Conservation (phyloP, 2,797 vertebrate species). For the Phalloptychus januarius region DNA sequence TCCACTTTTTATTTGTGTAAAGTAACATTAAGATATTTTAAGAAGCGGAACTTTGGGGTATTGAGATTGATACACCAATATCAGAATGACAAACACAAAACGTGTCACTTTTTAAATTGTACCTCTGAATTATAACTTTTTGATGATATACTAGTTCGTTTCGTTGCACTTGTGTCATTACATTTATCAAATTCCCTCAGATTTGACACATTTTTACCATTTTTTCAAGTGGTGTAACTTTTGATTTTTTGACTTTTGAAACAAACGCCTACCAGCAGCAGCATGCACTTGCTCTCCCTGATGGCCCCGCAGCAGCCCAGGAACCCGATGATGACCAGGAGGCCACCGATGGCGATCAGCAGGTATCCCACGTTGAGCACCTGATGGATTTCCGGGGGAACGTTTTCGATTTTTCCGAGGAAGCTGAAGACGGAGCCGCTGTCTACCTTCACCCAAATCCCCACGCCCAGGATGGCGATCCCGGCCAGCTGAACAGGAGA, state of each 20-base stretch:
- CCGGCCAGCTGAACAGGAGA: constrained; percentile 78
- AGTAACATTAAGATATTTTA: neutral
- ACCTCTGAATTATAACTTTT: neutral
- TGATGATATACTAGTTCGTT: neutral
- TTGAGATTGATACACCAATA: neutral
- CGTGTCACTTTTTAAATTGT: neutral
- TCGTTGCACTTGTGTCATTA: neutral
- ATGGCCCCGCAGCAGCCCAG: constrained; percentile 84
- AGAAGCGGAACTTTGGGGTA: neutral
- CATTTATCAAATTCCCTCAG: neutral
- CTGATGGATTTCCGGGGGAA: constrained; percentile 67
- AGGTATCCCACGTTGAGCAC: constrained; percentile 84
- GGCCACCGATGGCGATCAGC: constrained; percentile 78
- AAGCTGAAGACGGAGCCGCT: constrained; percentile 77
- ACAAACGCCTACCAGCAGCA: constrained; percentile 77
- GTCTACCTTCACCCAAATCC: constrained; percentile 87
- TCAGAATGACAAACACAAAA: neutral
- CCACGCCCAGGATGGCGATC: constrained; percentile 78
- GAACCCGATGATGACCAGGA: constrained; percentile 84
- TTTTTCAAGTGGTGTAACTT: no score
- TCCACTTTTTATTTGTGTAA: neutral
- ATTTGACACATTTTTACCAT: constrained; percentile 66
- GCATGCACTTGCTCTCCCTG: constrained; percentile 81
- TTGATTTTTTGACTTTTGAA: no score
- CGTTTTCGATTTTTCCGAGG: constrained; percentile 61